phyloP scores from a whole-genome alignment of 2,797 vertebrate genomes.

The Hemitrygon akajei region DNA sequence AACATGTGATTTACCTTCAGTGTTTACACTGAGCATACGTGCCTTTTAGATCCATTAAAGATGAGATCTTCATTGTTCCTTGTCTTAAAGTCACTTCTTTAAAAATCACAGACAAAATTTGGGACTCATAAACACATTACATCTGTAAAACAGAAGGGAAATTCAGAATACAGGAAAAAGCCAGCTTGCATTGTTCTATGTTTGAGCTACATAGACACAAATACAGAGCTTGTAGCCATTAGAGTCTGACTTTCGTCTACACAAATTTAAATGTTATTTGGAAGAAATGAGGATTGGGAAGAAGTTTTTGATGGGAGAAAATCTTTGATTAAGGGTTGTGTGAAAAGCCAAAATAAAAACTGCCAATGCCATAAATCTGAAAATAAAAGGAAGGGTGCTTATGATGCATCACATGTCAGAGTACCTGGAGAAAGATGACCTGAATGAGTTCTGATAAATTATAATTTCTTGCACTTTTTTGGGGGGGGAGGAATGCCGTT shows the following conservation, averaged over 20 bases:
- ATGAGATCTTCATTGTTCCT: background rate
- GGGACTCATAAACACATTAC: background rate
- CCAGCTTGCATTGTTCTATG: too few species aligned
- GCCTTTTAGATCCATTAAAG: conserved; percentile 33
- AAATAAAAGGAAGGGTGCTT: background rate
- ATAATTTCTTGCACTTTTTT: too few species aligned
- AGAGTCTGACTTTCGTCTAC: background rate
- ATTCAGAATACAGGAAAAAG: background rate
- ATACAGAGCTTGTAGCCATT: background rate
- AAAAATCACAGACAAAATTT: background rate
- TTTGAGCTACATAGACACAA: background rate
- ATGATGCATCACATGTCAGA: background rate
- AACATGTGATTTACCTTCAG: background rate
- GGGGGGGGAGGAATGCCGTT: too few species aligned
- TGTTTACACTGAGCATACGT: background rate
- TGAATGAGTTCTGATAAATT: too few species aligned
- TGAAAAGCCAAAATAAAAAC: background rate
- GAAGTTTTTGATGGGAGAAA: background rate
- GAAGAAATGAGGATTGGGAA: background rate
- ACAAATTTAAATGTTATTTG: background rate
- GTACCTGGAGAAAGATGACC: background rate
- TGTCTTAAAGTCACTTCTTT: background rate
- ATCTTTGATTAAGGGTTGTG: background rate
- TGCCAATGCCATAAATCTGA: background rate
- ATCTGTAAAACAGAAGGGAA: too few species aligned